Evolutionary conservation across 2,888 invertebrate genomes (phyloP), one percentile per base, ranked within the genome.

Genomic region (Drosophila neotestacea): DNA sequence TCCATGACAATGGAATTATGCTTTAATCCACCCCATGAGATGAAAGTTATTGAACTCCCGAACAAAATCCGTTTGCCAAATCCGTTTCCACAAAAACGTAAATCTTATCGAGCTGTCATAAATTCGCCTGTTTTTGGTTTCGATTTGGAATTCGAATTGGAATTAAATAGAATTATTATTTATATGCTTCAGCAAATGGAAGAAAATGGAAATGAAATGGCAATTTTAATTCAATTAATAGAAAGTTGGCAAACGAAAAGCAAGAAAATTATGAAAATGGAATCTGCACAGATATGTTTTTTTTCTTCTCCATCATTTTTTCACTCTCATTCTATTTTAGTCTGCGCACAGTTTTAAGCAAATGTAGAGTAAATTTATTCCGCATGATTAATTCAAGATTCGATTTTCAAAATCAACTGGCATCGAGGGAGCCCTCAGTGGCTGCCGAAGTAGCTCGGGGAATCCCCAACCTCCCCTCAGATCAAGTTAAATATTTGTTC

Each of bases 331-430:
- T 30, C 30, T 11, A 22, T 36, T 22, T 39, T 6, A 13, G 28
- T 27, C 32, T 42, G 42, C 28, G 42, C 62, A 61, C 46, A 62
- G 38, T 65, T 58, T 46, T 39, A 11, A 41, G 66, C 58, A 74
- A 82, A 77, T 77, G 65, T 74, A 68, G 85, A 83, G 73, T 76
- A 85, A 91, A 91, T 91, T 91, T 90, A 91, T 91, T 91, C 91
- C 91, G 76, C 90, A 86, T 91, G 91, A 91, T 91, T 91, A 92
- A 89, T 90, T 90, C 82, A 79, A 82, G 82, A 83, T 90, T 90
- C 90, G 84, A 91, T 90, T 89, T 81, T 76, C 68, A 67, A 69
- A 78, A 73, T 73, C 76, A 73, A 68, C 59, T 61, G 51, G 36
- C 47, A 54, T 11, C 52, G 16, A n/a, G 59, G 41, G 13, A 48